Conservation (phyloP, 2,113 vertebrate genomes). For the Bos taurus region ARS-UCD2.0 NC_037355.1:42059001-42059500, state of each 20-base stretch:
- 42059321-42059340: too few relatives aligned
- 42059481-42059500: background rate
- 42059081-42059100: background rate
- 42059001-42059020: background rate
- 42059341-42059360: background rate
- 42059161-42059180: background rate
- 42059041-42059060: conserved; percentile 50
- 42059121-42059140: rapidly evolving
- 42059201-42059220: too few relatives aligned
- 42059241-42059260: background rate
- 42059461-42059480: background rate
- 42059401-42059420: background rate
- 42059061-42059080: background rate
- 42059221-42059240: too few relatives aligned
- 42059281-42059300: background rate
- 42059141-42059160: background rate
- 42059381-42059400: background rate
- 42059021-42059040: conserved; percentile 66
- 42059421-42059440: background rate
- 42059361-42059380: background rate
- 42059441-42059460: background rate
- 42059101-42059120: background rate
- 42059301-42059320: too few relatives aligned
- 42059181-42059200: background rate
- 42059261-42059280: background rate